These are phyloP conservation scores for Egretta garzetta DNA, from an alignment of 2,113 vertebrate genomes.

Conservation along the genomic window DNA sequence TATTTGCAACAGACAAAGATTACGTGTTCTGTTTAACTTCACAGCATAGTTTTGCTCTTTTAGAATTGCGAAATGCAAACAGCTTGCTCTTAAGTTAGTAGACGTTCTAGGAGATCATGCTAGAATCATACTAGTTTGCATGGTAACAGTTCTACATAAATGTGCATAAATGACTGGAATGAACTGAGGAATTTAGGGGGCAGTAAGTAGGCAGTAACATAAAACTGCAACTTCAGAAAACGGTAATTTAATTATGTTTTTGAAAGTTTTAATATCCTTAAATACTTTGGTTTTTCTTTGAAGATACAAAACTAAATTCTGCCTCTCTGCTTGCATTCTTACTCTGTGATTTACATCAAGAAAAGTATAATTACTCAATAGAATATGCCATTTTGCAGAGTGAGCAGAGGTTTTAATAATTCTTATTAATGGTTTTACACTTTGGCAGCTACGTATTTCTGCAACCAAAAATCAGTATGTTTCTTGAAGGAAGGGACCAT, in stretches of 20 bases:
- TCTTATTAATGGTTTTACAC: background rate
- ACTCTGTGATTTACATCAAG: background rate
- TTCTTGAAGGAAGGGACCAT: background rate
- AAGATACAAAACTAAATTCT: background rate
- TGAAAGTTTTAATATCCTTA: background rate
- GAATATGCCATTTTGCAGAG: background rate
- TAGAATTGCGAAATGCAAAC: background rate
- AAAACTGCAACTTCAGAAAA: conserved; percentile 26
- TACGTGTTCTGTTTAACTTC: background rate
- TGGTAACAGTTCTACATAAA: background rate
- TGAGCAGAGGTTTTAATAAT: background rate
- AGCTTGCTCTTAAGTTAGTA: conserved; percentile 3
- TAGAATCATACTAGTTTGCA: background rate
- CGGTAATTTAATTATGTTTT: background rate
- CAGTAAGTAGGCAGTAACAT: background rate
- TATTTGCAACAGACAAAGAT: background rate
- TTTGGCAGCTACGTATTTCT: background rate
- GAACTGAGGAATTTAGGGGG: conserved; percentile 6
- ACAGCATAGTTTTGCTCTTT: background rate
- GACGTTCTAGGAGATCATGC: background rate
- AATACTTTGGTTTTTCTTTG: background rate
- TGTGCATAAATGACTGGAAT: background rate
- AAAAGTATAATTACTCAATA: background rate
- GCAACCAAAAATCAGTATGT: background rate
- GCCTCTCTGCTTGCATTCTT: background rate